Base-by-base conservation (phyloP, 2,888 invertebrate genomes). In the Galerucella pusilla region DNA sequence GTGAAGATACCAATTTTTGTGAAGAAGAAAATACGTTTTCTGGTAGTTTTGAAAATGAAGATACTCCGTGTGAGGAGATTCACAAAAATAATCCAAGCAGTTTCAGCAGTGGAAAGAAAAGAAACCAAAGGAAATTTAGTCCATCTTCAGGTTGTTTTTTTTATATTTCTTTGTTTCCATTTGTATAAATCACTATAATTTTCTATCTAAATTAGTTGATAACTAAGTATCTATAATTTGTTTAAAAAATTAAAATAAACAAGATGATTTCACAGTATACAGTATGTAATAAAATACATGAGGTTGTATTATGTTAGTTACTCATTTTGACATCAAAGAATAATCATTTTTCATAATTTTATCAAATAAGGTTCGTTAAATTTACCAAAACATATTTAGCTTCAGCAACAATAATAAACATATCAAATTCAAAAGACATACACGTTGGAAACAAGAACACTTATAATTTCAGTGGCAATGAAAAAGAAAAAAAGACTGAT, bases 401-500 rank as follows among this genome's bases (percentile, higher is more conserved):
- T 25, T 75, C 76, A 61, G 75, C 77, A 5, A 76, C 75, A n/a
- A 76, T 78, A 72, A 76, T 79, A 73, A 80, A 80, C 67, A 77
- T 80, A 67, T 77, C 71, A 65, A 72, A 78, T 61, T 79, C 80
- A 42, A 75, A 66, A 35, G 74, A 74, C 16, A 72, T 79, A 35
- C 80, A 80, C 42, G 70, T 80, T 59, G 80, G 80, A 52, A 72
- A 76, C 57, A 78, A 73, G 45, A 68, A 75, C 42, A 71, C 72
- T 25, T 77, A 78, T 57, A 77, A 78, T 75, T 65, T 76, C 49
- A 70, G 73, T 75, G 75, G 74, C 68, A 68, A 45, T 67, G 79
- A 79, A 71, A 76, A 75, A 73, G 64, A 71, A 71, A 69, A 78
- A 67, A 81, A 82, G 79, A 76, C 80, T 78, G 77, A 81, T 71